Evolutionary conservation across 2,888 invertebrate species (phyloP), one percentile per base, ranked within the genome.

Genomic region (Caenorhabditis imperialis): DNA sequence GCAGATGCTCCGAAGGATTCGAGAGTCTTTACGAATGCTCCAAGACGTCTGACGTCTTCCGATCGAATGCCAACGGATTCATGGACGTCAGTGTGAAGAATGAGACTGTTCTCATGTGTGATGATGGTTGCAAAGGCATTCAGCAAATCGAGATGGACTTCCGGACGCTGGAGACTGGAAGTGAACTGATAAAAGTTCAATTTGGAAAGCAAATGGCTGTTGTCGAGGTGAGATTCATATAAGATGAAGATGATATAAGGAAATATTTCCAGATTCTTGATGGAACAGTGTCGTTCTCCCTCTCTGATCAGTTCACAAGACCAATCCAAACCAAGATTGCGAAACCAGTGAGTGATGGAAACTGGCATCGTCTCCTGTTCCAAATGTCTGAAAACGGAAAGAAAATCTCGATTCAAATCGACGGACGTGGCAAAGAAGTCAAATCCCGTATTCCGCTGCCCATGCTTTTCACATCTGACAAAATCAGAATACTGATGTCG

Each of bases 391-490:
- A 58, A 20, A 33, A 51, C 5, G 67, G 61, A 18, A 50, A 57
- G 25, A 27, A 58, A 44, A 60, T 81, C 8, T 35, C 71, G 6
- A 42, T 81, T 16, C 74, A 77, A 71, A 58, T 81, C 0, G 78
- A 81, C 58, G 73, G 75, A 20, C 53, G 67, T 10, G 80, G 80
- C 14, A 74, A 78, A 44, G 80, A 81, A 60, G 71, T 76, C 38
- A 70, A 60, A 33, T 74, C 74, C 5, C 44, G 67, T 3, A 35
- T 69, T 2, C 8, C 61, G 14, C 50, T 74, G 25, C 67, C 67
- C 16, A 58, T 57, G 58, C 42, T 69, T 2, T 69, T 57, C 62
- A 50, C 53, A 1, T 20, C 67, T 0, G 7, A 3, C 7, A 30
- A n/a, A 3, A 62, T 67, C 16, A 42, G 38, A 8, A 3, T 74